These are phyloP conservation scores for Nomia melanderi DNA, from an alignment of 1,140 invertebrate species.

Conservation along the genomic window DNA sequence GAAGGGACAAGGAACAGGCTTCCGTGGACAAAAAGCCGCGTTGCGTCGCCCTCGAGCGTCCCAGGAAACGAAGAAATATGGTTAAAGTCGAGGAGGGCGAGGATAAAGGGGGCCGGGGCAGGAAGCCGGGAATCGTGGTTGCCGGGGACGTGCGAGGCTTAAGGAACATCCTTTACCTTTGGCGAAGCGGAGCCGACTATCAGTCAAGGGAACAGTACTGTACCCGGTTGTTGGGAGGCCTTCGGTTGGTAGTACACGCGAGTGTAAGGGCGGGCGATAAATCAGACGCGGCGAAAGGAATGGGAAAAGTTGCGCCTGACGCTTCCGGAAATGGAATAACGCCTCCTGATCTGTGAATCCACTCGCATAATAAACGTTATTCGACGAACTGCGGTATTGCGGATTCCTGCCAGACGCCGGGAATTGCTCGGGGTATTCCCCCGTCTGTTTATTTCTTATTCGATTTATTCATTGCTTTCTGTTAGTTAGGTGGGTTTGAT, in stretches of 20 bases:
- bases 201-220: conserved; percentile 62
- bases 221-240: conserved; percentile 29
- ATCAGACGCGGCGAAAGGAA: conserved; percentile 60
- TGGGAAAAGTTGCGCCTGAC: conserved; percentile 61
- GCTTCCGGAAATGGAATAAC: conserved; percentile 55
- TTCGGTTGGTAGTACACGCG: conserved; percentile 34
- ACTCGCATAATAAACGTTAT: conserved; percentile 20
- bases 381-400: neutral
- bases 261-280: conserved; percentile 62
- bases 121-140: conserved; percentile 66
- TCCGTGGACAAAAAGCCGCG: neutral
- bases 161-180: conserved; percentile 58
- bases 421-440: neutral
- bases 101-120: conserved; percentile 11
- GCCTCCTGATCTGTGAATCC: conserved; percentile 27
- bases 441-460: too few species aligned
- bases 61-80: conserved; percentile 43
- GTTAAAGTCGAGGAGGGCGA: conserved; percentile 5
- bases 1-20: too few species aligned
- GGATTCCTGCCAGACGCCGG: neutral
- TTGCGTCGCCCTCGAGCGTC: neutral
- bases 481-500: too few species aligned
- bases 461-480: too few species aligned
- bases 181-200: conserved; percentile 59
- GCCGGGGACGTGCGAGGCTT: conserved; percentile 63